A percentile compares a stretch with the other conserved stretches of the same genome.
phyloP scores from a whole-genome alignment of 2,888 invertebrate genomes.

The Drosophila helvetica region DNA sequence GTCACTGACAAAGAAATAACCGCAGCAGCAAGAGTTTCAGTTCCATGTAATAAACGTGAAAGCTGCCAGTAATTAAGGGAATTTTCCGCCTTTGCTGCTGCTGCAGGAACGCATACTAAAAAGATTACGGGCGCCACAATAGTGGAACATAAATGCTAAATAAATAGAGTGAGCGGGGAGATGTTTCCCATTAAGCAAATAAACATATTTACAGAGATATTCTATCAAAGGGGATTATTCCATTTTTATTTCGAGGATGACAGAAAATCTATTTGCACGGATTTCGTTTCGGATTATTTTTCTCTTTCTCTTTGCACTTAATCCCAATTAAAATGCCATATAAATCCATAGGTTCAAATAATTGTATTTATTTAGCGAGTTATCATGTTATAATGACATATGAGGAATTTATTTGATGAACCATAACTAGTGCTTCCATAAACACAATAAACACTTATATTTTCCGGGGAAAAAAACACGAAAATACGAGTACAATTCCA shows the following conservation, averaged over 20 bases:
- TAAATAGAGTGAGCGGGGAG: slow-evolving; percentile 11
- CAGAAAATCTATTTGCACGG: background rate
- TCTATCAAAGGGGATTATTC: background rate
- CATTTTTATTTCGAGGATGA: background rate
- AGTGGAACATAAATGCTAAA: slow-evolving; percentile 31
- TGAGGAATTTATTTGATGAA: slow-evolving; percentile 6
- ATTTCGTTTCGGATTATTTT: background rate
- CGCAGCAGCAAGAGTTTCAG: slow-evolving; percentile 24
- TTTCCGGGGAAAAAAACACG: background rate
- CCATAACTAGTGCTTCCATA: background rate
- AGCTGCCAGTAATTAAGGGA: slow-evolving; percentile 1
- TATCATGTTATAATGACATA: background rate
- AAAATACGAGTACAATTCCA: background rate
- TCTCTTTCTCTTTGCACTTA: background rate
- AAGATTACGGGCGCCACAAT: slow-evolving; percentile 27
- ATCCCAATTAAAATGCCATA: slow-evolving; percentile 1
- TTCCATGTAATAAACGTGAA: slow-evolving; percentile 19
- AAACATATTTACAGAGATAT: background rate
- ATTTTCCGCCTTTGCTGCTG: slow-evolving; percentile 10
- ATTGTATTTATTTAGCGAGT: slow-evolving; percentile 5
- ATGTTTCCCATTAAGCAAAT: background rate
- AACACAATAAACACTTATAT: background rate
- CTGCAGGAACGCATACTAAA: slow-evolving; percentile 19
- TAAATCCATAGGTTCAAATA: background rate
- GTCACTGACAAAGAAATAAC: slow-evolving; percentile 15